Conservation (phyloP, 2,797 vertebrate species). For the Mus caroli region DNA sequence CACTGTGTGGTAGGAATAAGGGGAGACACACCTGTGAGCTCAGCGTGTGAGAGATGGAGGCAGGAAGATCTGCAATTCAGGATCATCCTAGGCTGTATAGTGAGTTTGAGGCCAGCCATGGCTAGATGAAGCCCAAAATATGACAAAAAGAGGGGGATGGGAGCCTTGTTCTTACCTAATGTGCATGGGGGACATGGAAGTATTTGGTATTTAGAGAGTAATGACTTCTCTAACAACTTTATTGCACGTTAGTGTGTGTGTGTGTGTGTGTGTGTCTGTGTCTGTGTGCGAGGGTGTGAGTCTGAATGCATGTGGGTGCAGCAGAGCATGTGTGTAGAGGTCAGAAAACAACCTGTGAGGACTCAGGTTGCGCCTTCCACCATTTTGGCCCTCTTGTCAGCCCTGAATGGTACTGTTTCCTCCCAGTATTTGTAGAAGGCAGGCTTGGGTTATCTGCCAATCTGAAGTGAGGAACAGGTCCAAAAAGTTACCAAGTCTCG, state of each 20-base stretch:
- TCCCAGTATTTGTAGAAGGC: conserved; percentile 26
- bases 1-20: not conserved
- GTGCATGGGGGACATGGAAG: not conserved
- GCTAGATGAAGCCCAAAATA: not conserved
- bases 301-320: not conserved
- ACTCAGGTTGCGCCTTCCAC: not conserved
- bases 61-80: not conserved
- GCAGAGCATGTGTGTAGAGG: not conserved
- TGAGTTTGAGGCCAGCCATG: not conserved
- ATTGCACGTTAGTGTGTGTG: not conserved
- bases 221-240: not conserved
- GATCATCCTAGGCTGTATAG: not conserved
- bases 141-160: not conserved
- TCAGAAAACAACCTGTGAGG: not conserved
- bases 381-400: not conserved
- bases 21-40: not conserved
- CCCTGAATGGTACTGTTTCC: not conserved
- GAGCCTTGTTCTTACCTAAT: not conserved
- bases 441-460: not conserved
- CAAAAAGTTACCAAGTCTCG: conserved; percentile 52
- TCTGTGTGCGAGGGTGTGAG: not conserved
- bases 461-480: not conserved
- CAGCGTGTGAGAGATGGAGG: not conserved
- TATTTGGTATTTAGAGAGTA: conserved; percentile 19
- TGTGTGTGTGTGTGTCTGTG: not conserved